These are phyloP conservation scores for Otis tarda DNA, from an alignment of 2,113 vertebrate species.

Conservation along the genomic window DNA sequence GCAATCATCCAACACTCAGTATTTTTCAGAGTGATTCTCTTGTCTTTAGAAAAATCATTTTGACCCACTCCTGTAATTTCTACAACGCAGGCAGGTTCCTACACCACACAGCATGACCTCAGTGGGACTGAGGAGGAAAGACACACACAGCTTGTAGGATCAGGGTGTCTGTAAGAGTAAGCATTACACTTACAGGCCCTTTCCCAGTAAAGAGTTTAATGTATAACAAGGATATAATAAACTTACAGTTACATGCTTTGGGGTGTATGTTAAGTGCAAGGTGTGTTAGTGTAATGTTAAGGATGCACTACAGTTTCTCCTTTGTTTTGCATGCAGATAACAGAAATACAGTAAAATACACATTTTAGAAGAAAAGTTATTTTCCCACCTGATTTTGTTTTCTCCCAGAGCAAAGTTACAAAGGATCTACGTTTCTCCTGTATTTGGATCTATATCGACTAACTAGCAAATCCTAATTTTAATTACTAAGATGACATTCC, in stretches of 20 bases:
- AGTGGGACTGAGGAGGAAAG: neutral
- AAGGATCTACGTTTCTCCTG: neutral
- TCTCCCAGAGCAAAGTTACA: neutral
- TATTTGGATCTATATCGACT: neutral
- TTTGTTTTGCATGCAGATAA: neutral
- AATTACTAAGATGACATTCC: neutral
- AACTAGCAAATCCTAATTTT: neutral
- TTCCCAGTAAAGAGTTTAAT: neutral
- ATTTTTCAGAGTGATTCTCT: neutral
- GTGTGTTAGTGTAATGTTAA: neutral
- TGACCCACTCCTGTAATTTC: neutral
- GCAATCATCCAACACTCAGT: neutral
- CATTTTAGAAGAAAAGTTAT: neutral
- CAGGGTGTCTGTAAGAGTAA: neutral
- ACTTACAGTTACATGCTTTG: neutral
- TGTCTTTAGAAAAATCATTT: neutral
- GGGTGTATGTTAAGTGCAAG: neutral
- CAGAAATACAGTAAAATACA: neutral
- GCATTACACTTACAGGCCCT: neutral
- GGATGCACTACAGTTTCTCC: neutral
- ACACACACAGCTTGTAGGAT: neutral
- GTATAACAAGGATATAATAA: neutral
- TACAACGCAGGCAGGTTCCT: neutral
- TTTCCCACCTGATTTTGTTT: neutral
- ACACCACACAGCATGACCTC: accelerated